phyloP scores from a whole-genome alignment of 2,797 vertebrate species.

The Esox masquinongy region DNA sequence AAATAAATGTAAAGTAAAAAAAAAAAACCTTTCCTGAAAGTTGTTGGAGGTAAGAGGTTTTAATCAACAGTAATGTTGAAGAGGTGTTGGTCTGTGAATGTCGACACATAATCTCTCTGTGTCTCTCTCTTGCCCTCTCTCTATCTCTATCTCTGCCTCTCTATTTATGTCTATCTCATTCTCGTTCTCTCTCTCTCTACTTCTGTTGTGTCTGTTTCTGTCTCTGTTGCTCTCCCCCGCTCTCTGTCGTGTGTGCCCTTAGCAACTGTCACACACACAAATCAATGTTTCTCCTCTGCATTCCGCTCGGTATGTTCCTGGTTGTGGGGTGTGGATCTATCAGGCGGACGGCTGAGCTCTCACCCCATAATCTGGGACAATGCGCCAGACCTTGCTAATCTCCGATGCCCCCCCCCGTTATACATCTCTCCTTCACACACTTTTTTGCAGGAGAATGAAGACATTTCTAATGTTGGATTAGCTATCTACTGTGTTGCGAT shows the following conservation, averaged over 20 bases:
- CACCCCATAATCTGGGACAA: slow-evolving; percentile 5
- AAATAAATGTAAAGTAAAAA: no score
- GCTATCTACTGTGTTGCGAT: no score
- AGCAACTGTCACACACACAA: neutral
- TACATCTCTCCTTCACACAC: neutral
- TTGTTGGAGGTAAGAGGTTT: no score
- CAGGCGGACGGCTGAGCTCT: neutral
- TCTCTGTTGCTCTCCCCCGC: neutral
- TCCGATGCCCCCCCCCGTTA: neutral
- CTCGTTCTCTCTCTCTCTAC: neutral
- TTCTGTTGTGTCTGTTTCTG: neutral
- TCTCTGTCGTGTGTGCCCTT: neutral
- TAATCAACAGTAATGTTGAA: no score
- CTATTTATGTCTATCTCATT: neutral
- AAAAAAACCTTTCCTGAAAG: no score
- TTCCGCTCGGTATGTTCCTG: neutral
- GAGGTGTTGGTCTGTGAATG: no score
- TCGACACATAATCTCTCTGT: neutral
- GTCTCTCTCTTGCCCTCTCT: neutral
- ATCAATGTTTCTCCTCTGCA: slow-evolving; percentile 4
- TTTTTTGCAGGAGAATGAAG: neutral
- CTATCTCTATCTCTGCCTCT: neutral
- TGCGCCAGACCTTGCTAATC: slow-evolving; percentile 14
- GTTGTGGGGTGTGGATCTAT: neutral
- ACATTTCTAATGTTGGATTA: neutral